Percentiles rank a stretch among this genome's conserved stretches.
phyloP scores from a whole-genome alignment of 1,140 invertebrate genomes.

The Panagrolaimus sp. region DNA sequence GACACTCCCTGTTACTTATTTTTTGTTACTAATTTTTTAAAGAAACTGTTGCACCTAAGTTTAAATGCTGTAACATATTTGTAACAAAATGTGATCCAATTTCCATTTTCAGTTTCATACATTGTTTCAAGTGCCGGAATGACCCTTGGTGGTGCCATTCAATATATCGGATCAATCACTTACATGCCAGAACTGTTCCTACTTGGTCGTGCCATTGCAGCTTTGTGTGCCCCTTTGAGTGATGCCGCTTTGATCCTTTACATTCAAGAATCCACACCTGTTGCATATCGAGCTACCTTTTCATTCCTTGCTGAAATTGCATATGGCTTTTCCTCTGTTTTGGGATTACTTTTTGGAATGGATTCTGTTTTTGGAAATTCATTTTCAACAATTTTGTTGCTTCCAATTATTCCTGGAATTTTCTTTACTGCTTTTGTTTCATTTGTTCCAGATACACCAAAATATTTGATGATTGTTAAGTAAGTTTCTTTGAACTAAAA shows the following conservation, averaged over 20 bases:
- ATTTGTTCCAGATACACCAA: slow-evolving; percentile 47
- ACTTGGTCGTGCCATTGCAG: slow-evolving; percentile 41
- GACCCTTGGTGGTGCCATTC: slow-evolving; percentile 41
- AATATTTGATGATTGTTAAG: slow-evolving; percentile 46
- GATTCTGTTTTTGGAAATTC: slow-evolving; percentile 40
- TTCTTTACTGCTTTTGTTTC: slow-evolving; percentile 38
- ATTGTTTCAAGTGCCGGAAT: slow-evolving; percentile 37
- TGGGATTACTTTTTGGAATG: slow-evolving; percentile 48
- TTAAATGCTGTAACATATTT: too few relatives aligned
- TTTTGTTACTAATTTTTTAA: too few relatives aligned
- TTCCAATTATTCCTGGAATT: slow-evolving; percentile 39
- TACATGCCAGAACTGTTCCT: slow-evolving; percentile 42
- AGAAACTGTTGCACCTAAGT: too few relatives aligned
- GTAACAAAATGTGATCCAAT: not conserved
- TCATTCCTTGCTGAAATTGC: slow-evolving; percentile 48
- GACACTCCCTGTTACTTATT: too few relatives aligned
- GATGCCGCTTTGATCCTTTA: slow-evolving; percentile 46
- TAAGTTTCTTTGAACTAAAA: not conserved
- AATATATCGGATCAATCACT: slow-evolving; percentile 38
- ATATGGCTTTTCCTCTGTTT: slow-evolving; percentile 46
- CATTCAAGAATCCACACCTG: slow-evolving; percentile 40
- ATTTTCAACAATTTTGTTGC: slow-evolving; percentile 30
- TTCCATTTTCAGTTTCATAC: slow-evolving; percentile 41
- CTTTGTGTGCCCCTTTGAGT: slow-evolving; percentile 38
- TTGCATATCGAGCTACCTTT: slow-evolving; percentile 39